Base-by-base conservation (phyloP, 2,113 vertebrate species). In the Cottus gobio region DNA sequence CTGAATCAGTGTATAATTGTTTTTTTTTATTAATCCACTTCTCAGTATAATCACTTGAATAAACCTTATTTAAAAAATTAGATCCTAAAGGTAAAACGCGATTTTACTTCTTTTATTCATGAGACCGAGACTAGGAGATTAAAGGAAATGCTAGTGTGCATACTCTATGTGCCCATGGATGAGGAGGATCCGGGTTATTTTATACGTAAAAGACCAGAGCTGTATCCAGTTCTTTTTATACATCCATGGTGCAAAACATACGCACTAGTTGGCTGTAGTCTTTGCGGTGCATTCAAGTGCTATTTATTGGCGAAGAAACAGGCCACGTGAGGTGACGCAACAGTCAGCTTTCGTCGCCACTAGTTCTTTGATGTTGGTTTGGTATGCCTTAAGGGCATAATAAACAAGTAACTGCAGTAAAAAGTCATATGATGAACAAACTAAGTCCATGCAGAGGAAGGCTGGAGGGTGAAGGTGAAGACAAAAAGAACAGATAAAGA, bases 341-440 rank as follows among this genome's bases (percentile, higher is more conserved):
- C 54, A 26, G 12, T 57, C 54, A 57, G 24, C 54, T 24, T 13
- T 26, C 24, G 12, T 56, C 24, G 20, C 46, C 20, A 8, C 54
- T 6, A 15, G 54, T 57, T 54, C 54, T 57, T 57, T 57, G 24
- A 28, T 57, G 24, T 57, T 15, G 24, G 54, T 4, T 57, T 26
- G 24, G 54, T 57, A 13, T 13, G 54, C 24, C 54, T 57, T 22
- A 83, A 85, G 83, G 2, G 77, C 90, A 77, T 85, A 74, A 87
- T 58, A 79, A 79, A 87, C 71, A 75, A 76, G 80, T 63, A 63
- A 67, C 75, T 67, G 62, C 64, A 69, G 73, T 34, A 84, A 57
- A 77, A 85, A 85, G 85, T 93, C 93, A 91, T 85, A 92, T 90
- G 89, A 92, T 75, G 69, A 85, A 64, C 63, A 79, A 85, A 84